A percentile compares a stretch with the other conserved stretches of the same genome.
Evolutionary conservation across 2,797 vertebrate species (phyloP).

Genomic region (Adelosebastes latens): DNA sequence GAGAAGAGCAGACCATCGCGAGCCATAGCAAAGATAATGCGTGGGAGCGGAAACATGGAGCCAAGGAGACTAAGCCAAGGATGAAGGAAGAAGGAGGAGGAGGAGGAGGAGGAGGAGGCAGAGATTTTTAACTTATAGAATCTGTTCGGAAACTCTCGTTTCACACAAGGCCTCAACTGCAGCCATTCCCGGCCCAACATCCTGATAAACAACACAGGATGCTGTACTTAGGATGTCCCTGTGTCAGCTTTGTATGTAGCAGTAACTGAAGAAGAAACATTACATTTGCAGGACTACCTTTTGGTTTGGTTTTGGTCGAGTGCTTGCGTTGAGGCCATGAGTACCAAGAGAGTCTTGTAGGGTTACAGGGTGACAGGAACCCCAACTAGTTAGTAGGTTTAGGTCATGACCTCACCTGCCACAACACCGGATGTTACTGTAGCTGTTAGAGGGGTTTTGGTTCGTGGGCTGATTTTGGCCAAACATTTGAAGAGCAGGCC

Average conservation of each 20-base stretch:
- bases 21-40: slow-evolving; percentile 83
- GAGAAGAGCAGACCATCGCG: slow-evolving; percentile 80
- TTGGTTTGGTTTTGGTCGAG: not conserved
- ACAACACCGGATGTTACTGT: slow-evolving; percentile 89
- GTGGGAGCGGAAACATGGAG: slow-evolving; percentile 82
- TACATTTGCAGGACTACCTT: not conserved
- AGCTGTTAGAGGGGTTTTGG: slow-evolving; percentile 93
- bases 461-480: slow-evolving; percentile 86
- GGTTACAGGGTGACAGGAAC: not conserved
- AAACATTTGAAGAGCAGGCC: slow-evolving; percentile 94
- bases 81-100: slow-evolving; percentile 32
- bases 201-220: not conserved
- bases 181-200: not conserved
- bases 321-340: slow-evolving; percentile 42
- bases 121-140: slow-evolving; percentile 45
- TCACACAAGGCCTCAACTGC: slow-evolving; percentile 47
- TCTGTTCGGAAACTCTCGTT: slow-evolving; percentile 21
- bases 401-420: slow-evolving; percentile 86
- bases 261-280: not conserved
- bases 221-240: not conserved
- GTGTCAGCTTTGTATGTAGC: not conserved
- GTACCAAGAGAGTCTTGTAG: not conserved
- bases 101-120: slow-evolving; percentile 27
- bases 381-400: slow-evolving; percentile 57
- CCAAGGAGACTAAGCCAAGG: slow-evolving; percentile 78